Conservation (phyloP, 64 coral and sea anemone species). For the Montipora efflorescens region DNA sequence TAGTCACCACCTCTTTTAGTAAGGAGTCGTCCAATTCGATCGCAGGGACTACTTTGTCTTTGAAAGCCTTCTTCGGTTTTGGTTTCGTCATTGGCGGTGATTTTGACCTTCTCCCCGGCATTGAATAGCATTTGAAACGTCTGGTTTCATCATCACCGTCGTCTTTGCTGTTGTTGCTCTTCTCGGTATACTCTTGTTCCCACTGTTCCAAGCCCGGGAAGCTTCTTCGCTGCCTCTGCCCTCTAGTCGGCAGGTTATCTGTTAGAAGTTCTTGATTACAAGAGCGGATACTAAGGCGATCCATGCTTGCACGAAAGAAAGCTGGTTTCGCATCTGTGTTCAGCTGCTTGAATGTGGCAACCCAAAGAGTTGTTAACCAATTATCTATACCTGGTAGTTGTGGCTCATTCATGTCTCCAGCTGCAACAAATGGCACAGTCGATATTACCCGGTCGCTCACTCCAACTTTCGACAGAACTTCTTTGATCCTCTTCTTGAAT, state of each 20-base stretch:
- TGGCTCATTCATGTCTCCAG: constrained; percentile 33
- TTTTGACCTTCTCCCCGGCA: neutral
- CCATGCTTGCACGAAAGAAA: constrained; percentile 9
- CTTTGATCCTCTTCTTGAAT: constrained; percentile 25
- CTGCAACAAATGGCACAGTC: constrained; percentile 39
- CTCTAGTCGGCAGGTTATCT: neutral
- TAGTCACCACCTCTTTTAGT: neutral
- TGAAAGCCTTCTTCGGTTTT: neutral
- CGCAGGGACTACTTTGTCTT: neutral
- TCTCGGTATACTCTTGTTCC: neutral
- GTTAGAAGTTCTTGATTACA: neutral
- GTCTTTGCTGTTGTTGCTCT: neutral
- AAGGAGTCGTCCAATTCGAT: neutral
- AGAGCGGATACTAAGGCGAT: neutral
- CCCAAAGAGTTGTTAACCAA: constrained; percentile 54
- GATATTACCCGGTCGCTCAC: neutral
- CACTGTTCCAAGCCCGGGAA: neutral
- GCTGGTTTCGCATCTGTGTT: neutral
- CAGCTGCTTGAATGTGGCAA: constrained; percentile 48
- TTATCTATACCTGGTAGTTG: constrained; percentile 36
- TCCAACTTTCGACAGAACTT: constrained; percentile 8
- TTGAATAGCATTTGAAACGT: neutral
- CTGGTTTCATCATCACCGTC: neutral
- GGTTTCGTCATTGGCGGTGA: constrained; percentile 5
- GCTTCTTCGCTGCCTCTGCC: neutral